Evolutionary conservation across 2,888 invertebrate genomes (phyloP), one percentile per base, ranked within the genome.

Genomic region (Ferdinandea cuprea): DNA sequence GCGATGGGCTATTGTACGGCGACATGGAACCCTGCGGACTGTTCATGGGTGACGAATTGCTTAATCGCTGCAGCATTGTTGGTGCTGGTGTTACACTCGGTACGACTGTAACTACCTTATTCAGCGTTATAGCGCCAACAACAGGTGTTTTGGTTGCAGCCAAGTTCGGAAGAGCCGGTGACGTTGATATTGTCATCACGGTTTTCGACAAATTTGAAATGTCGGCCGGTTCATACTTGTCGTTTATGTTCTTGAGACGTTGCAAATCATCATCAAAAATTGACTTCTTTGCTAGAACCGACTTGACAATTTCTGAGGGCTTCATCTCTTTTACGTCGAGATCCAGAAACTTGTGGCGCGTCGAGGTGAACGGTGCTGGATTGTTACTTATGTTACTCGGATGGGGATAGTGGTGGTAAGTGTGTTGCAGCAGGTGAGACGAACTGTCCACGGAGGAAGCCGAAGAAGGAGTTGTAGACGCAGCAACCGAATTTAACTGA

Each of bases 261-360:
- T 98, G 97, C 42, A 96, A 94, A 90, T 99, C 99, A 90, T 98
- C 98, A 89, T 99, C 99, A 91, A 99, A 98, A 65, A 99, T 97
- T 61, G 97, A 98, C 85, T 96, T 95, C 90, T 97, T 97, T 4
- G 98, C 97, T 87, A 98, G 93, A 87, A 99, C 93, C 21, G 97
- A 96, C 88, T 97, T 96, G 40, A 98, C 96, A 87, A 98, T 98
- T 87, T 98, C 98, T 21, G 98, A 98, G 0, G 98, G 98, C 89
- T 98, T 96, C 76, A 96, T 93, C 88, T 95, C 95, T 87, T 94
- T 94, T 79, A 96, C 93, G 89, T 96, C 95, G 77, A 96, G 92
- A 87, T 96, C 96, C 44, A 96, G 93, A 66, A 96, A 92, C 87
- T 95, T 95, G 88, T 95, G 95, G 87, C 95, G 95, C 73, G 87